These are phyloP conservation scores for Rhogogaster chlorosoma DNA, from an alignment of 2,888 invertebrate genomes.

Conservation along the genomic window DNA sequence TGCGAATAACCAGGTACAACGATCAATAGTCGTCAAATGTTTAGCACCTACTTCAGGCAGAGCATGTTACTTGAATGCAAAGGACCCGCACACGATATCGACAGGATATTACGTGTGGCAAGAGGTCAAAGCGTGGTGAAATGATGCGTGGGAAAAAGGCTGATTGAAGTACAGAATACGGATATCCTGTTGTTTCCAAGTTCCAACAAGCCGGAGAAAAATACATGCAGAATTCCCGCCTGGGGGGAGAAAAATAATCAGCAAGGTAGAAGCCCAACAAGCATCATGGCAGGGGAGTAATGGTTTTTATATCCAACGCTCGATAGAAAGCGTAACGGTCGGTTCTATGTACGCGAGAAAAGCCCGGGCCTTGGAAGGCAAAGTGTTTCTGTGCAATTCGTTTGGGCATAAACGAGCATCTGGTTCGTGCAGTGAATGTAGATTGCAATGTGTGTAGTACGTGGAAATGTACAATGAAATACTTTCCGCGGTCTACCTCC, in stretches of 20 bases:
- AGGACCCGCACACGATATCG: background rate
- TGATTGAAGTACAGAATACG: background rate
- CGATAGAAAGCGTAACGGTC: background rate
- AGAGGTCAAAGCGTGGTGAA: background rate
- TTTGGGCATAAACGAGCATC: constrained; percentile 10
- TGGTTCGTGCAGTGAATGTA: background rate
- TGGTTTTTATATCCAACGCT: background rate
- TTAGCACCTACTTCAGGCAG: background rate
- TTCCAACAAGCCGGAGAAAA: background rate
- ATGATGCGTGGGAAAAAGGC: background rate
- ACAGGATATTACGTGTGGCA: background rate
- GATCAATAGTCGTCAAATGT: constrained; percentile 5
- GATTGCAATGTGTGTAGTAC: background rate
- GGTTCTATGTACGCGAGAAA: background rate
- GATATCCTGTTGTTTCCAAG: constrained; percentile 9
- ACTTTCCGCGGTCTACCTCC: background rate
- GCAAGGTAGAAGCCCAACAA: background rate
- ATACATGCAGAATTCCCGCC: background rate
- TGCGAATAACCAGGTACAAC: background rate
- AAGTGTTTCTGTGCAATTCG: constrained; percentile 17
- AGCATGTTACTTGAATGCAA: constrained; percentile 6
- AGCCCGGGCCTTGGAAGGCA: background rate
- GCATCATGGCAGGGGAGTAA: background rate
- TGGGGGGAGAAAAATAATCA: constrained; percentile 5
- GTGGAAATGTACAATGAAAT: constrained; percentile 5